A percentile compares a stretch with the other conserved stretches of the same genome.
These are phyloP conservation scores for Pionites leucogaster DNA, from an alignment of 2,113 vertebrate species.

Conservation along the genomic window DNA sequence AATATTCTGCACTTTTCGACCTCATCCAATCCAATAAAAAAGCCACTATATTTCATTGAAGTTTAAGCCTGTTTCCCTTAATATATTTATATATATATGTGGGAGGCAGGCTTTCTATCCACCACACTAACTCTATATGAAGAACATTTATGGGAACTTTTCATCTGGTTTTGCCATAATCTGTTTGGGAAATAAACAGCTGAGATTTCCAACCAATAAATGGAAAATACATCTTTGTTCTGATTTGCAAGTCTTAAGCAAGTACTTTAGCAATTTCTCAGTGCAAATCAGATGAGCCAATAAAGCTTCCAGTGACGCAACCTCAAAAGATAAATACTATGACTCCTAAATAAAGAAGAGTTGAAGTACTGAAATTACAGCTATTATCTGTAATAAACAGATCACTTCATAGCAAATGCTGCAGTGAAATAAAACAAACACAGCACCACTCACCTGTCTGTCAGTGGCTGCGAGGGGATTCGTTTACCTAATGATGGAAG, in stretches of 20 bases:
- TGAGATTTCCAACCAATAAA: not conserved
- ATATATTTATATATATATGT: not conserved
- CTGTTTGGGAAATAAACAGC: not conserved
- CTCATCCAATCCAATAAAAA: not conserved
- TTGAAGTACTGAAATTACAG: not conserved
- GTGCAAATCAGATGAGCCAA: not conserved
- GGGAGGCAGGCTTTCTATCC: not conserved
- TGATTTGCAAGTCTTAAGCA: not conserved
- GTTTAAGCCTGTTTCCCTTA: not conserved
- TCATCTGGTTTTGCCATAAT: not conserved
- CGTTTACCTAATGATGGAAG: slow-evolving; percentile 90
- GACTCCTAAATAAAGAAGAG: not conserved
- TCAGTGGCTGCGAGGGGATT: slow-evolving; percentile 90
- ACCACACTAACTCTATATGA: not conserved
- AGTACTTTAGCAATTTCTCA: not conserved
- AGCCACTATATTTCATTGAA: not conserved
- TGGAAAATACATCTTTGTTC: not conserved
- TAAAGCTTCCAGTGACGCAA: not conserved
- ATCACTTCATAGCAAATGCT: not conserved
- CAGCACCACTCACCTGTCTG: slow-evolving; percentile 84
- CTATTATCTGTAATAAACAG: not conserved
- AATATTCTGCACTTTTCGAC: not conserved
- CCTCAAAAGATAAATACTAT: not conserved
- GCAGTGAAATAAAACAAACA: not conserved
- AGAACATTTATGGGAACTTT: not conserved